phyloP scores from a whole-genome alignment of 2,113 vertebrate genomes.

The Rousettus leschenaultii region DNA sequence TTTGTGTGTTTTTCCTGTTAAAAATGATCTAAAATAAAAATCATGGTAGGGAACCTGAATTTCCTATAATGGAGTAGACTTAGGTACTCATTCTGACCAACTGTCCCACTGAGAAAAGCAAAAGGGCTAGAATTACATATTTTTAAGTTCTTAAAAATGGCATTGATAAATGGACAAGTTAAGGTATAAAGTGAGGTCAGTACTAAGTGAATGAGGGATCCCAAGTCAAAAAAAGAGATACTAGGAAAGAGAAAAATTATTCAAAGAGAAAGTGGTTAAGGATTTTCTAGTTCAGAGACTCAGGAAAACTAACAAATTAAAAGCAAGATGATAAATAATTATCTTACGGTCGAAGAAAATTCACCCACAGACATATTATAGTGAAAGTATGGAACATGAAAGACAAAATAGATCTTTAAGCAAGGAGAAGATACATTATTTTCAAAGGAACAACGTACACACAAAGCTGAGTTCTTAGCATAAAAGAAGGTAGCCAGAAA shows the following conservation, averaged over 20 bases:
- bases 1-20: constrained; percentile 43
- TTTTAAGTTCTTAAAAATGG: background rate
- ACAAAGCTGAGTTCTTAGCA: background rate
- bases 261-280: constrained; percentile 6
- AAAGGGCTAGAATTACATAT: background rate
- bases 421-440: background rate
- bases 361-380: background rate
- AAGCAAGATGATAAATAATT: background rate
- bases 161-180: background rate
- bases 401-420: background rate
- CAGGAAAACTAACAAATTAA: background rate
- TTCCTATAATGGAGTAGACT: background rate
- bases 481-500: background rate
- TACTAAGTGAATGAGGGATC: background rate
- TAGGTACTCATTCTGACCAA: background rate
- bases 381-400: background rate
- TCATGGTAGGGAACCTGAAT: background rate
- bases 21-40: constrained; percentile 24
- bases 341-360: background rate
- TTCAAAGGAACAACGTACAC: background rate
- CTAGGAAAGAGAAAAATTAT: background rate
- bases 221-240: background rate
- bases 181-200: background rate
- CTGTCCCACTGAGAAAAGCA: background rate
- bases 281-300: background rate